These are phyloP conservation scores for Epinephelus coioides DNA, from an alignment of 2,797 vertebrate genomes.

Conservation along the genomic window DNA sequence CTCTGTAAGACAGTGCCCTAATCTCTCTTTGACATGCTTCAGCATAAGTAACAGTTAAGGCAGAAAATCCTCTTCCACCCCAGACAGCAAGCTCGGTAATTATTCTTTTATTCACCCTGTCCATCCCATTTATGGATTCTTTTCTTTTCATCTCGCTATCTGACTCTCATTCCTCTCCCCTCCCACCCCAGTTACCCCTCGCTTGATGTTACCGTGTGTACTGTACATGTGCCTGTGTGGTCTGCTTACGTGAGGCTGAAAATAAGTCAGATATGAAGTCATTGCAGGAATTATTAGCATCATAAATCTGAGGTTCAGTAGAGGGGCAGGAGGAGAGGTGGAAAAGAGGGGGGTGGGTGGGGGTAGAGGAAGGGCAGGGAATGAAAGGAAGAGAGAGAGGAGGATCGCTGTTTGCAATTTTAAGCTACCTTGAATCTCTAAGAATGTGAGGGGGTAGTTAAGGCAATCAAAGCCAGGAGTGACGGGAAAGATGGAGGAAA, in stretches of 20 bases:
- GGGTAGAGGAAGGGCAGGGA: not conserved
- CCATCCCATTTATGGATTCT: conserved; percentile 73
- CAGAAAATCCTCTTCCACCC: conserved; percentile 57
- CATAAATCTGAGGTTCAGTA: conserved; percentile 70
- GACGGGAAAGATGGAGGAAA: not conserved
- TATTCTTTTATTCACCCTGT: conserved; percentile 57
- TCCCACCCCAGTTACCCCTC: conserved; percentile 12
- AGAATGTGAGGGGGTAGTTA: conserved; percentile 18
- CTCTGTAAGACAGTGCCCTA: conserved; percentile 26
- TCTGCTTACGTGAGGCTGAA: conserved; percentile 57
- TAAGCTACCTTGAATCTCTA: conserved; percentile 20
- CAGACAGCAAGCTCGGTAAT: conserved; percentile 52
- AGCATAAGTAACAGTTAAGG: conserved; percentile 53
- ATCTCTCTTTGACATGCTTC: conserved; percentile 46
- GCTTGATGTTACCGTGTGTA: conserved; percentile 44
- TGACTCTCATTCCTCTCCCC: conserved; percentile 23
- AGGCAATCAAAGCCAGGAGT: conserved; percentile 6
- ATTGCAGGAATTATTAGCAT: conserved; percentile 63
- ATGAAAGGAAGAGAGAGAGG: conserved; percentile 9
- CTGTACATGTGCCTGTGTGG: conserved; percentile 42
- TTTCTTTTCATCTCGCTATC: conserved; percentile 57
- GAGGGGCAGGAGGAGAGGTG: conserved; percentile 26
- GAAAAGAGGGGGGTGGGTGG: conserved; percentile 7
- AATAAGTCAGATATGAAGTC: conserved; percentile 75
- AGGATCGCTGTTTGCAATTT: conserved; percentile 31